A percentile compares a stretch with the other conserved stretches of the same genome.
Evolutionary conservation across 2,888 invertebrate genomes (phyloP).

Genomic region (Sylvicola cinctus): DNA sequence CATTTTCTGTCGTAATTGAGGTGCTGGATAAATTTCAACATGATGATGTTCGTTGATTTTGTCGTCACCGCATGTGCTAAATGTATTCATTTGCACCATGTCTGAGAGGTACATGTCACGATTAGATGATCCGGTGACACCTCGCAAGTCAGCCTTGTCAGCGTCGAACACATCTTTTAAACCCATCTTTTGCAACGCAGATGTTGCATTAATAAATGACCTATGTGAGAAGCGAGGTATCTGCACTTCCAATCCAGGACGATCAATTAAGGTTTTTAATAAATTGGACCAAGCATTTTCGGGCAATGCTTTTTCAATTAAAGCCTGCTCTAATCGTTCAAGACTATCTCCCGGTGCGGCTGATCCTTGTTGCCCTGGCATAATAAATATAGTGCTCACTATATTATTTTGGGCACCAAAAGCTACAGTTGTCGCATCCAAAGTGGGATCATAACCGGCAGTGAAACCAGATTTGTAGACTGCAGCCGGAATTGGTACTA

Average conservation of each 20-base stretch:
- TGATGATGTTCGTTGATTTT: constrained; percentile 54
- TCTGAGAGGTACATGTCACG: constrained; percentile 68
- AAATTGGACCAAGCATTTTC: constrained; percentile 53
- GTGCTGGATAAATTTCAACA: constrained; percentile 58
- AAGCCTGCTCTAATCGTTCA: constrained; percentile 46
- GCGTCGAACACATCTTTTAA: constrained; percentile 57
- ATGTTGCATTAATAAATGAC: constrained; percentile 61
- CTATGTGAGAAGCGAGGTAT: constrained; percentile 67
- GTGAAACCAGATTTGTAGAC: constrained; percentile 48
- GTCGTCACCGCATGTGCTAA: constrained; percentile 62
- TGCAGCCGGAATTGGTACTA: constrained; percentile 67
- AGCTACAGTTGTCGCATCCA: constrained; percentile 68
- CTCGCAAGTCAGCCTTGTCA: constrained; percentile 59
- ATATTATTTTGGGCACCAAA: constrained; percentile 48
- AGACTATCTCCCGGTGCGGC: constrained; percentile 60
- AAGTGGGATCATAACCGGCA: constrained; percentile 64
- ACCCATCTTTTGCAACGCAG: constrained; percentile 60
- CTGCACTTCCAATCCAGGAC: constrained; percentile 60
- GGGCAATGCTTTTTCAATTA: constrained; percentile 42
- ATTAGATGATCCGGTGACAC: constrained; percentile 53
- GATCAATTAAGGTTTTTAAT: constrained; percentile 48
- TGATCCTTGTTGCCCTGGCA: constrained; percentile 72
- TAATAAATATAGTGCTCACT: constrained; percentile 58
- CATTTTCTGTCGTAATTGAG: constrained; percentile 19
- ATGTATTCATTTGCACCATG: constrained; percentile 64